These are phyloP conservation scores for Amorpha juglandis DNA, from an alignment of 2,888 invertebrate genomes.

Conservation along the genomic window DNA sequence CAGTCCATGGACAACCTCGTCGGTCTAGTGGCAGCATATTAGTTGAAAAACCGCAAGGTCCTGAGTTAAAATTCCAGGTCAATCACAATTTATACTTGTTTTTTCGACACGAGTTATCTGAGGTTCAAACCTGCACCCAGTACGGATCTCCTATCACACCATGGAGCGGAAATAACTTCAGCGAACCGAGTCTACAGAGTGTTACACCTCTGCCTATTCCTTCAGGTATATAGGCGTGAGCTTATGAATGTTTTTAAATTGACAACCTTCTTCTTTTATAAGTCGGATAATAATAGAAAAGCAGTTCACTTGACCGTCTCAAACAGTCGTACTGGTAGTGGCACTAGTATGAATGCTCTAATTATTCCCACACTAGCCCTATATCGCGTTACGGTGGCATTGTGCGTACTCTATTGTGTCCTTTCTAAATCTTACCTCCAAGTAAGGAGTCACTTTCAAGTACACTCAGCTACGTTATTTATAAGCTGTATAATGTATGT, in stretches of 20 bases:
- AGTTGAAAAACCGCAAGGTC: too few species aligned
- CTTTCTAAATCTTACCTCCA: conserved; percentile 75
- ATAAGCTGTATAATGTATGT: too few species aligned
- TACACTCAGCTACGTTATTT: conserved; percentile 50
- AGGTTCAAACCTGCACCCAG: too few species aligned
- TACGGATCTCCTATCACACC: too few species aligned
- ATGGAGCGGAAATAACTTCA: too few species aligned
- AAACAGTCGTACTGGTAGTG: conserved; percentile 28
- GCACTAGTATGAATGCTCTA: conserved; percentile 55
- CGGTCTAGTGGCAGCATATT: too few species aligned
- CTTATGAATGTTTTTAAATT: not conserved
- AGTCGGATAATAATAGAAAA: not conserved
- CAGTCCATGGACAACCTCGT: too few species aligned
- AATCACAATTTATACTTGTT: too few species aligned
- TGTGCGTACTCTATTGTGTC: conserved; percentile 58
- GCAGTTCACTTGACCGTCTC: conserved; percentile 25
- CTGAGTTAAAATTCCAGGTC: too few species aligned
- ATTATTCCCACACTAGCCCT: conserved; percentile 60
- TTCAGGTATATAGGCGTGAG: too few species aligned
- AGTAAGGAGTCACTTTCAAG: conserved; percentile 66
- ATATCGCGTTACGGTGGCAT: conserved; percentile 65
- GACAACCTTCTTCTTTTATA: not conserved
- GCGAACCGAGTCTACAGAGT: too few species aligned
- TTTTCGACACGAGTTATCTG: not conserved
- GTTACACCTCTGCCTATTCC: too few species aligned